Evolutionary conservation across 1,140 invertebrate genomes (phyloP).

Genomic region (Antheraea pernyi): DNA sequence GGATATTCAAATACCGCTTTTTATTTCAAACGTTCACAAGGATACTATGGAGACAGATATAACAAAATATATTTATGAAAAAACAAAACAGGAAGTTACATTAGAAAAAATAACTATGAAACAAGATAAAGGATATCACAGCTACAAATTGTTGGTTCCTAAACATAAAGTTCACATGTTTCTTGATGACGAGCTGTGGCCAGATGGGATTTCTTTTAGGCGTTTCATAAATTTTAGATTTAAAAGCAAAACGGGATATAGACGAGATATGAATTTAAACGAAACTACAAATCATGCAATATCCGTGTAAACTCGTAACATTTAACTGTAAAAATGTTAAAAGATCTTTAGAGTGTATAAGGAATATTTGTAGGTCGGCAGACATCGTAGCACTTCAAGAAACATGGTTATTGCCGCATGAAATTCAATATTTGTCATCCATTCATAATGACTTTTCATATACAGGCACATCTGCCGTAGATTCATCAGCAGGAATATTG

Average conservation of each 20-base stretch:
- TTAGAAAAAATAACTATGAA: conserved; percentile 21
- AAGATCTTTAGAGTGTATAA: neutral
- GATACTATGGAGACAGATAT: conserved; percentile 9
- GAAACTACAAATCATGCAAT: no score
- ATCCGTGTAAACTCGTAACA: no score
- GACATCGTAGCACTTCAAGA: conserved; percentile 9
- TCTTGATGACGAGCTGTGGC: conserved; percentile 26
- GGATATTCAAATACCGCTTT: conserved; percentile 25
- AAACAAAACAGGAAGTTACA: conserved; percentile 15
- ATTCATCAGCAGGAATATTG: conserved; percentile 2
- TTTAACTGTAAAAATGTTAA: conserved; percentile 11
- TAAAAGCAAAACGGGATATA: no score
- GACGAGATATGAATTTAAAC: no score
- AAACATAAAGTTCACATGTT: conserved; percentile 21
- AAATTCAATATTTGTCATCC: neutral
- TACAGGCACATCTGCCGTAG: conserved; percentile 15
- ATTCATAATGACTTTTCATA: conserved; percentile 17
- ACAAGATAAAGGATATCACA: conserved; percentile 16
- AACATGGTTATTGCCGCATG: conserved; percentile 10
- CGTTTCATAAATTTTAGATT: conserved; percentile 6
- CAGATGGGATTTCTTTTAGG: conserved; percentile 21
- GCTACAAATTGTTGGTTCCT: conserved; percentile 2
- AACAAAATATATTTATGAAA: conserved; percentile 2
- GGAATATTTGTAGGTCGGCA: neutral
- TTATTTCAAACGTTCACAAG: conserved; percentile 34